Conservation (phyloP, 2,888 invertebrate genomes). For the Xanthia togata region DNA sequence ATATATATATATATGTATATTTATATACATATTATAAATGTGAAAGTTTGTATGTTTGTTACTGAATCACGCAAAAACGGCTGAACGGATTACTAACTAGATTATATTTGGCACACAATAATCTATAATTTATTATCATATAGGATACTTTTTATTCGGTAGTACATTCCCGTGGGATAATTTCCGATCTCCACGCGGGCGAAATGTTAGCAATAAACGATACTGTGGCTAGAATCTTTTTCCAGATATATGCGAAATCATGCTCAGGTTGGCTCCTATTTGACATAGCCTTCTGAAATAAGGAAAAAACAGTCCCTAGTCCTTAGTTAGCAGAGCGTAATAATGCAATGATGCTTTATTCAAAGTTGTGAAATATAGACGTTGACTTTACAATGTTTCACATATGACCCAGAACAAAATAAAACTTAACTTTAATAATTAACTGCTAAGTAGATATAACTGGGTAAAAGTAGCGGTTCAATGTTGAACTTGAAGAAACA, state of each 20-base stretch:
- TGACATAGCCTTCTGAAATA: neutral
- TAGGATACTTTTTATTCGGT: no score
- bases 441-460: neutral
- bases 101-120: no score
- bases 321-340: neutral
- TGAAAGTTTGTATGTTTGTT: no score
- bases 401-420: neutral
- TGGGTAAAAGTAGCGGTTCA: constrained; percentile 11
- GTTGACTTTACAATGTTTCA: neutral
- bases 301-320: neutral
- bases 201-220: neutral
- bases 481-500: constrained; percentile 19
- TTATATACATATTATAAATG: no score
- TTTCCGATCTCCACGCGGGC: no score
- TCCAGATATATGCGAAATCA: neutral
- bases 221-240: neutral
- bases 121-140: no score
- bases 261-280: no score
- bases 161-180: no score
- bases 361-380: constrained; percentile 7
- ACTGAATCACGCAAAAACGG: no score
- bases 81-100: no score
- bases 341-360: neutral
- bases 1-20: no score
- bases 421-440: constrained; percentile 13